Conservation (phyloP, 2,888 invertebrate genomes). For the Cheilosia urbana region DNA sequence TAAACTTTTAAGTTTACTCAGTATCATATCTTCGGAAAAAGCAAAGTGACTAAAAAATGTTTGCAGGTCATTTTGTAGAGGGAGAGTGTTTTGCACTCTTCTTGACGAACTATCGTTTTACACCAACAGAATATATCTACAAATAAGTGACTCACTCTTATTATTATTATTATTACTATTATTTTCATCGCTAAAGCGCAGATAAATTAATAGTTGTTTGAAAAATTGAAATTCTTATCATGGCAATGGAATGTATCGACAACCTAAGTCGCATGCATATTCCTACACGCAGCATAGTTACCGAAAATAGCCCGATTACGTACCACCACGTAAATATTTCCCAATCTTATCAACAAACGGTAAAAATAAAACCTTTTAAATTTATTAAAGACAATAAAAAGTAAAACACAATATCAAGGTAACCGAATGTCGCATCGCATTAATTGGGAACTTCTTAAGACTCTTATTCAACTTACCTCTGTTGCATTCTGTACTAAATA, state of each 20-base stretch:
- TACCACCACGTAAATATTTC: neutral
- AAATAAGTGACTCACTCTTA: no score
- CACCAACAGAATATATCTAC: no score
- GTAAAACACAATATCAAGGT: neutral
- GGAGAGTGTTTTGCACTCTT: no score
- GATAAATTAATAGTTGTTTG: no score
- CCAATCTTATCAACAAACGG: neutral
- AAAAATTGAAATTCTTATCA: conserved; percentile 3
- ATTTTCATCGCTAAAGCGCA: no score
- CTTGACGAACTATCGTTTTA: no score
- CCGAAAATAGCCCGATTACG: conserved; percentile 1
- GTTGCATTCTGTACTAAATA: conserved; percentile 60
- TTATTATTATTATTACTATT: no score
- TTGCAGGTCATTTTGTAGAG: no score
- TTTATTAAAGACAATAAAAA: neutral
- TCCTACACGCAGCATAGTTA: conserved; percentile 1
- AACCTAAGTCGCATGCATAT: neutral
- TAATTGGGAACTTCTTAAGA: neutral
- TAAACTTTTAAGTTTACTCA: no score
- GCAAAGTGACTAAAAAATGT: no score
- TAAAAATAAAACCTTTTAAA: neutral
- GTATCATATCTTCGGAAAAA: no score
- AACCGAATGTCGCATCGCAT: neutral
- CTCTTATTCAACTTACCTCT: conserved; percentile 40
- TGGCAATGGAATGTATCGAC: neutral